Percentiles rank a stretch among this genome's conserved stretches.
Evolutionary conservation across 2,113 vertebrate genomes (phyloP).

Genomic region (Rhinolophus sinicus): DNA sequence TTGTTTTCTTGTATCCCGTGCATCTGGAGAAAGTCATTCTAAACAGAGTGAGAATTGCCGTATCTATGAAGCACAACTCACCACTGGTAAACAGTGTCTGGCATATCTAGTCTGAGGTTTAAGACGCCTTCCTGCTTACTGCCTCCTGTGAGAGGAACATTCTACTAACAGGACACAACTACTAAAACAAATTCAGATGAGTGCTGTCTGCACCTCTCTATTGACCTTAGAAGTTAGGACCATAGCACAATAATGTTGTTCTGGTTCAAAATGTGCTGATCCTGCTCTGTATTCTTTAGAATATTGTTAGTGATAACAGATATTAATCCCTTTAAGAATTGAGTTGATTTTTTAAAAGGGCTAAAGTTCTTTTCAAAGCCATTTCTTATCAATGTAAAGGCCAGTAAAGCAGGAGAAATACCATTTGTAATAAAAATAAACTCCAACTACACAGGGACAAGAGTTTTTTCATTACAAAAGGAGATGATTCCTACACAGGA

Average conservation of each 20-base stretch:
- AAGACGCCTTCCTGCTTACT: background rate
- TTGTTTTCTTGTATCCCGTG: background rate
- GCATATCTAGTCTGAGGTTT: background rate
- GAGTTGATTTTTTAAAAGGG: background rate
- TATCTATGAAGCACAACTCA: background rate
- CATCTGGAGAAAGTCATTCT: background rate
- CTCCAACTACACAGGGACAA: background rate
- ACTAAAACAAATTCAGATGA: background rate
- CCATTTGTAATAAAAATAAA: slow-evolving; percentile 38
- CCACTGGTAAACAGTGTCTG: background rate
- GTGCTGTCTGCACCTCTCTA: background rate
- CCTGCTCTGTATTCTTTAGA: background rate
- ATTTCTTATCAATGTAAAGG: background rate
- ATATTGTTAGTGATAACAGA: background rate
- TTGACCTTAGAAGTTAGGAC: background rate
- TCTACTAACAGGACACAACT: background rate
- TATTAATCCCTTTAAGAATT: background rate
- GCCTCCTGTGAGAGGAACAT: background rate
- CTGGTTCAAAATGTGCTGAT: background rate
- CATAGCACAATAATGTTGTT: background rate
- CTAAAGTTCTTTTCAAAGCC: background rate
- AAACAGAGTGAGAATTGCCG: background rate
- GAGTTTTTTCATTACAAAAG: background rate
- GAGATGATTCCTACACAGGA: background rate
- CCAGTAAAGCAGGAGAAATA: background rate